Evolutionary conservation across 2,888 invertebrate species (phyloP).

Genomic region (Parapristionchus giblindavisi): DNA sequence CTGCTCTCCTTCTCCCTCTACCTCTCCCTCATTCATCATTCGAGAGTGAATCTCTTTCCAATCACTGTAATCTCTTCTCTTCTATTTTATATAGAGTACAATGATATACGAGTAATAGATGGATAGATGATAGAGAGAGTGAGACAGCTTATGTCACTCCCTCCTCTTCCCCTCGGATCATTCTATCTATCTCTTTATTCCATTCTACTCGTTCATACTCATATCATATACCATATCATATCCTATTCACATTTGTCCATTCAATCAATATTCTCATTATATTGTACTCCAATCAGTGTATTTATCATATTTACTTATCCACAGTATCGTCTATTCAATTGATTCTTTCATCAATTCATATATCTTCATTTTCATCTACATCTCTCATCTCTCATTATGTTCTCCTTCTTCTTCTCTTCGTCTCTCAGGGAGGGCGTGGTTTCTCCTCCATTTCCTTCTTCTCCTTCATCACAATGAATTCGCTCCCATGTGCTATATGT

Average conservation of each 20-base stretch:
- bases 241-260: no score
- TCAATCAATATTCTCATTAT: no score
- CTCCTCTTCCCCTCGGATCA: slow-evolving; percentile 7
- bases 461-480: slow-evolving; percentile 18
- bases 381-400: background rate
- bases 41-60: slow-evolving; percentile 32
- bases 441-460: slow-evolving; percentile 3
- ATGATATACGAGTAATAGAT: slow-evolving; percentile 1
- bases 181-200: slow-evolving; percentile 35
- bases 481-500: slow-evolving; percentile 17
- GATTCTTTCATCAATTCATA: slow-evolving; percentile 12
- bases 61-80: background rate
- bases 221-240: no score
- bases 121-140: slow-evolving; percentile 23
- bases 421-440: background rate
- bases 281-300: slow-evolving; percentile 13
- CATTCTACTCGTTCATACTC: no score
- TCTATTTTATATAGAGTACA: slow-evolving; percentile 20
- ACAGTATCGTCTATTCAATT: background rate
- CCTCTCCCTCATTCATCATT: slow-evolving; percentile 22
- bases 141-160: slow-evolving; percentile 12
- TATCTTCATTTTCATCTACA: background rate
- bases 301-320: slow-evolving; percentile 1
- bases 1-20: slow-evolving; percentile 4
- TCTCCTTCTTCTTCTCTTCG: background rate